Evolutionary conservation across 1,140 invertebrate genomes (phyloP), one percentile per base, ranked within the genome.

Genomic region (Megalopta genalis): DNA sequence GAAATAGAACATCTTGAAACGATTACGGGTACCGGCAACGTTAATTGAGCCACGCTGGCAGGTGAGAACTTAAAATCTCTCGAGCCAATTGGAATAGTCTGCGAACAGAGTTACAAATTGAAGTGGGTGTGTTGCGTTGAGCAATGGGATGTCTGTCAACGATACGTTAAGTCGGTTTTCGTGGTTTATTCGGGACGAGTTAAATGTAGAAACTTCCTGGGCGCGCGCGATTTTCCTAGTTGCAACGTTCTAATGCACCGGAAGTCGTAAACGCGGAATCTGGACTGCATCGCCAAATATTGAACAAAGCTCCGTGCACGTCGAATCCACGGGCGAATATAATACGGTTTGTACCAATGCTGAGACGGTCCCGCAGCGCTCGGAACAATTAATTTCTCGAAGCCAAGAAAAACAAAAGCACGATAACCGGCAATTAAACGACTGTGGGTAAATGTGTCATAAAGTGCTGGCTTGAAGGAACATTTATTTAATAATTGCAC

Each of bases 41-140:
- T 49, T 73, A 73, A 73, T 64, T 52, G 60, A 73, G 46, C 25
- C 27, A 12, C 42, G 60, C 21, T 52, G 70, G 27, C 60, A 52
- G 21, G 62, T 21, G 25, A 46, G 39, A 32, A 63, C 64, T 73
- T 42, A 23, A 73, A 63, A 64, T 49, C 16, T 63, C 8, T 7
- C 60, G 25, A 52, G 60, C 59, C 46, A 73, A 72, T 63, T 49
- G 59, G 60, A 52, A 64, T 64, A 63, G 42, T 46, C 14, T 18
- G 60, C 21, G 59, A 63, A 49, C 39, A 49, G 70, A 64, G 63
- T 73, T 73, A 73, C 42, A 73, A 49, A 73, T 73, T 63, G 59
- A 63, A 72, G 0, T 10, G 27, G 23, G n/a, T 23, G 39, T 72
- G n/a, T 25, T 25, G 9, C 37, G 37, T 70, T 60, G 70, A 63